A percentile compares a stretch with the other conserved stretches of the same genome.
Conservation (phyloP, 2,113 vertebrate genomes). For the Actenoides hombroni region DNA sequence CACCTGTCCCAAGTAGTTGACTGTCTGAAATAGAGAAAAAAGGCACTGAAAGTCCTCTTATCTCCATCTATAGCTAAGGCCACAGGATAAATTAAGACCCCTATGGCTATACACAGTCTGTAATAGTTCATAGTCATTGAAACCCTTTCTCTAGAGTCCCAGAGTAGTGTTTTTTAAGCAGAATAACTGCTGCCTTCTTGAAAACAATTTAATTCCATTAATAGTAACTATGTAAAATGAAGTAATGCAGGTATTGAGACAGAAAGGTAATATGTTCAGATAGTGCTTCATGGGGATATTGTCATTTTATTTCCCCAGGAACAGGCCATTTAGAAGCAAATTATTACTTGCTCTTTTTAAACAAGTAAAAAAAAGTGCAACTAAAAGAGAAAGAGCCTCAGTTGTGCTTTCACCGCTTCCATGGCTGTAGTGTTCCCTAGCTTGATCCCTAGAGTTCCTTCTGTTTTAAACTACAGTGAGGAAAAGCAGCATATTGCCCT, state of each 20-base stretch:
- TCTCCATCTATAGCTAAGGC: not conserved
- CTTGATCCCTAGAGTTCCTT: not conserved
- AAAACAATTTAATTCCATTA: not conserved
- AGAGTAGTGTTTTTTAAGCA: not conserved
- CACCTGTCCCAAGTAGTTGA: not conserved
- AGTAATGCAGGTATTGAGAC: not conserved
- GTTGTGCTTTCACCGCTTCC: not conserved
- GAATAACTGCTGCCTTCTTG: not conserved
- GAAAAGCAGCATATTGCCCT: not conserved
- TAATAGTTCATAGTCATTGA: not conserved
- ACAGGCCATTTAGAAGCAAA: not conserved
- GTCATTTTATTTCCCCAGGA: not conserved
- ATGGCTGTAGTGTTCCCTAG: not conserved
- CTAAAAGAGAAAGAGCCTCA: not conserved
- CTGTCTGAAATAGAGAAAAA: not conserved
- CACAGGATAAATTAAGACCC: not conserved
- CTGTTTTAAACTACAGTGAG: not conserved
- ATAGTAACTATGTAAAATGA: not conserved
- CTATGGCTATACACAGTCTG: not conserved
- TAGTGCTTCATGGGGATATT: not conserved
- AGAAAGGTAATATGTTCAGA: not conserved
- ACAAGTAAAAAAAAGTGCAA: not conserved
- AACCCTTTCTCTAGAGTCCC: not conserved
- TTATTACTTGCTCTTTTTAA: not conserved
- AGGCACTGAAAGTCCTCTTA: not conserved